A percentile compares a stretch with the other conserved stretches of the same genome.
These are phyloP conservation scores for Ethmia dodecea DNA, from an alignment of 2,888 invertebrate species.

Conservation along the genomic window DNA sequence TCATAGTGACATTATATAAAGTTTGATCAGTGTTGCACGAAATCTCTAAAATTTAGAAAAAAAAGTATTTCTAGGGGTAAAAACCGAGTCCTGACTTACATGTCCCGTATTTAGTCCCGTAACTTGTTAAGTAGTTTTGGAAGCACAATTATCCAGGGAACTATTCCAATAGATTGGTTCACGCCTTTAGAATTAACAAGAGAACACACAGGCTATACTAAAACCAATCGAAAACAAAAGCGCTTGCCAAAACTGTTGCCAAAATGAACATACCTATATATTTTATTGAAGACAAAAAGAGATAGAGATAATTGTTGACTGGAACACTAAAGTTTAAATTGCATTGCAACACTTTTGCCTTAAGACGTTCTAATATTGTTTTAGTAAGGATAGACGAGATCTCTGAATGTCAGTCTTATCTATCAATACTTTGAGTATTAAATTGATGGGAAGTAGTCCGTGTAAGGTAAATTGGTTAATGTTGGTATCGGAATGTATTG, in stretches of 20 bases:
- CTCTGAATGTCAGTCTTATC: constrained; percentile 52
- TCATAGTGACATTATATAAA: too few species aligned
- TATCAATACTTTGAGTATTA: constrained; percentile 30
- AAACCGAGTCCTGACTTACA: too few species aligned
- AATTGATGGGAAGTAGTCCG: constrained; percentile 28
- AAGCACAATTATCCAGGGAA: constrained; percentile 76
- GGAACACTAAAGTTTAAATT: neutral
- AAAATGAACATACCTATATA: too few species aligned
- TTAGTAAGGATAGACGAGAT: constrained; percentile 18
- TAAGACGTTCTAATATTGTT: neutral
- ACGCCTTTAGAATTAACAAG: constrained; percentile 23
- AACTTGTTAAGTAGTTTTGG: constrained; percentile 17
- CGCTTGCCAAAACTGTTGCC: too few species aligned
- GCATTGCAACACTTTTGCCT: constrained; percentile 4
- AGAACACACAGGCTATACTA: constrained; percentile 4
- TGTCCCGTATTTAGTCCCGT: too few species aligned
- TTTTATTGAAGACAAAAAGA: too few species aligned
- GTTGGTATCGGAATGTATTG: constrained; percentile 57
- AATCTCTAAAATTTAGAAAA: too few species aligned
- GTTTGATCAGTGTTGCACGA: too few species aligned
- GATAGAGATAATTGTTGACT: too few species aligned
- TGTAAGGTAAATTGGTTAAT: constrained; percentile 71
- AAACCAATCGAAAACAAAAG: too few species aligned
- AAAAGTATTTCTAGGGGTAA: too few species aligned
- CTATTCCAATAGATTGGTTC: constrained; percentile 79